Conservation (phyloP, 2,888 invertebrate genomes). For the Amorpha juglandis region DNA sequence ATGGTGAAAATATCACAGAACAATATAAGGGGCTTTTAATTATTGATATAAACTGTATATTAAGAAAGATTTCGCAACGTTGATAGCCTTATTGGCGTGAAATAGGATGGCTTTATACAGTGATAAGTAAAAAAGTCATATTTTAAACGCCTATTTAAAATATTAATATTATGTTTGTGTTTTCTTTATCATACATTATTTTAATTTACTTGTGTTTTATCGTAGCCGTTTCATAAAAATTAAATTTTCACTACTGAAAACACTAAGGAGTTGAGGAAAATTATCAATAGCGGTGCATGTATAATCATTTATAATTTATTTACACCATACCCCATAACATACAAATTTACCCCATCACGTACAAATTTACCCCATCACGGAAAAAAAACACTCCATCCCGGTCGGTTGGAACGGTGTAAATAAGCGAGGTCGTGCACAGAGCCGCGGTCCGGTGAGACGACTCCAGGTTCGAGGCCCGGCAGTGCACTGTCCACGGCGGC, state of each 20-base stretch:
- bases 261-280: background rate
- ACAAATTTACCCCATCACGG: background rate
- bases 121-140: too few relatives aligned
- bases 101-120: too few relatives aligned
- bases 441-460: constrained; percentile 87
- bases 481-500: constrained; percentile 90
- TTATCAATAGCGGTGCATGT: background rate
- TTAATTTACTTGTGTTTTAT: background rate
- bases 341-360: background rate
- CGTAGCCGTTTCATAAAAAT: background rate
- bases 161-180: too few relatives aligned
- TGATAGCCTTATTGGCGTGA: too few relatives aligned
- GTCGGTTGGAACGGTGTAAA: constrained; percentile 13
- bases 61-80: too few relatives aligned
- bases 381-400: background rate
- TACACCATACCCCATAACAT: background rate
- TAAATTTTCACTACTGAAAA: background rate
- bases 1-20: too few relatives aligned
- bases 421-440: constrained; percentile 39
- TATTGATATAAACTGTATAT: too few relatives aligned
- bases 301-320: background rate
- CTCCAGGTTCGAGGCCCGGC: constrained; percentile 92
- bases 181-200: background rate
- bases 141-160: too few relatives aligned
- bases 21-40: too few relatives aligned